phyloP scores from a whole-genome alignment of 2,888 invertebrate species.

The Torymus auratus region DNA sequence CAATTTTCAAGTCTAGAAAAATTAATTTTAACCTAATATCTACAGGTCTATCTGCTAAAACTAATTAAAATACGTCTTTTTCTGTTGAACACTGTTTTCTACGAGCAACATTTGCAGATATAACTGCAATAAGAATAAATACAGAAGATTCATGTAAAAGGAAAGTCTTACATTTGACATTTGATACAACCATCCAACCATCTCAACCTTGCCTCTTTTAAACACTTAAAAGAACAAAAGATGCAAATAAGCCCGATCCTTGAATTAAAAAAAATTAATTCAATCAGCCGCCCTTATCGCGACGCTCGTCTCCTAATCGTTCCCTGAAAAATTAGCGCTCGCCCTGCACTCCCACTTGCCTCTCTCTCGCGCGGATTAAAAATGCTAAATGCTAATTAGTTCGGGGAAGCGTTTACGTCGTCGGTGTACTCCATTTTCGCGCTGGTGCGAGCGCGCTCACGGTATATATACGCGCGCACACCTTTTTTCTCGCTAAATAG shows the following conservation, averaged over 20 bases:
- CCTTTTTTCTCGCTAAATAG: constrained; percentile 70
- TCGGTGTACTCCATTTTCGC: constrained; percentile 51
- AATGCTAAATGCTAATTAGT: constrained; percentile 76
- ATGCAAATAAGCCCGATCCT: constrained; percentile 33
- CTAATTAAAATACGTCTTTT: too few species aligned
- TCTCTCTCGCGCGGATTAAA: constrained; percentile 71
- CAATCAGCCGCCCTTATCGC: constrained; percentile 46
- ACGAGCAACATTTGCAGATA: too few species aligned
- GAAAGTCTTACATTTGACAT: too few species aligned
- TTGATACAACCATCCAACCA: too few species aligned
- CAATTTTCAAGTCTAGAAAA: too few species aligned
- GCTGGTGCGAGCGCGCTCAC: background rate
- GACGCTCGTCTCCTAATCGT: constrained; percentile 48
- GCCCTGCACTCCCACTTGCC: constrained; percentile 58
- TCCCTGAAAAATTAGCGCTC: constrained; percentile 47
- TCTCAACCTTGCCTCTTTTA: too few species aligned
- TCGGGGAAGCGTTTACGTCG: constrained; percentile 71
- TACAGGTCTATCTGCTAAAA: too few species aligned
- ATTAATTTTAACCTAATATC: too few species aligned
- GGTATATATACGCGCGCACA: constrained; percentile 40
- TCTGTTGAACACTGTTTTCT: too few species aligned
- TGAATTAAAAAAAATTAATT: constrained; percentile 48
- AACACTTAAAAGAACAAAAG: background rate
- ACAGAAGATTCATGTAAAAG: too few species aligned
- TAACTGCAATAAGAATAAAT: too few species aligned